These are phyloP conservation scores for Ricordea florida DNA, from an alignment of 92 coral and sea anemone species.

Conservation along the genomic window DNA sequence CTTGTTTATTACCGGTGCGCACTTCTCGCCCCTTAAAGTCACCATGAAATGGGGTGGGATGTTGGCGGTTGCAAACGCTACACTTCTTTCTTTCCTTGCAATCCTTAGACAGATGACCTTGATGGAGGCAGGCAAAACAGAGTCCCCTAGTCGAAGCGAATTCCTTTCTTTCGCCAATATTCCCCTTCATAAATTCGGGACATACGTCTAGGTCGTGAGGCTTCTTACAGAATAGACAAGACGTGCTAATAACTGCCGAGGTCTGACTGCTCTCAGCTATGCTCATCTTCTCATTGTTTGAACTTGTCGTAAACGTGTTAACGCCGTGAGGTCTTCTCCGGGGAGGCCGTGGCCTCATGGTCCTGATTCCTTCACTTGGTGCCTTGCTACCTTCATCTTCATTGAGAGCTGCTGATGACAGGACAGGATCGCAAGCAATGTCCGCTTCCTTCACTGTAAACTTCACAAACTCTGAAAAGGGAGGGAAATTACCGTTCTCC, in stretches of 20 bases:
- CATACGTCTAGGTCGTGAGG: slow-evolving; percentile 41
- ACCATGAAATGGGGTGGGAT: slow-evolving; percentile 50
- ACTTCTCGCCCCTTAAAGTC: slow-evolving; percentile 5
- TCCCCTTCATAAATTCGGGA: slow-evolving; percentile 19
- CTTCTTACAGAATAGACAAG: slow-evolving; percentile 23
- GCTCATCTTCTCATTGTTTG: neutral
- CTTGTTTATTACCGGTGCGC: neutral
- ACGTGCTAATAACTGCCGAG: neutral
- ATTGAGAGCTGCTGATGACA: neutral
- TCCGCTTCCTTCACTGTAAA: slow-evolving; percentile 50
- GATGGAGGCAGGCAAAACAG: slow-evolving; percentile 54
- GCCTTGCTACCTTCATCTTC: slow-evolving; percentile 1
- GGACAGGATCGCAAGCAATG: slow-evolving; percentile 58
- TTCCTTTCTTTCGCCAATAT: slow-evolving; percentile 34
- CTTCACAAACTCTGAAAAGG: slow-evolving; percentile 52
- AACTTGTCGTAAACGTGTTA: neutral
- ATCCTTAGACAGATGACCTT: slow-evolving; percentile 45
- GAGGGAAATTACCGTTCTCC: slow-evolving; percentile 40
- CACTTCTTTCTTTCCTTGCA: slow-evolving; percentile 30
- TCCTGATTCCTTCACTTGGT: neutral
- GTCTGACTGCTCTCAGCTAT: neutral
- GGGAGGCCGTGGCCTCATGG: neutral
- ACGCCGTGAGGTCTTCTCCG: neutral
- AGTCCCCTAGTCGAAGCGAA: slow-evolving; percentile 28
- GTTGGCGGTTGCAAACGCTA: slow-evolving; percentile 14